These are phyloP conservation scores for Phymorhynchus buccinoides DNA, from an alignment of 1,140 invertebrate species.

Conservation along the genomic window DNA sequence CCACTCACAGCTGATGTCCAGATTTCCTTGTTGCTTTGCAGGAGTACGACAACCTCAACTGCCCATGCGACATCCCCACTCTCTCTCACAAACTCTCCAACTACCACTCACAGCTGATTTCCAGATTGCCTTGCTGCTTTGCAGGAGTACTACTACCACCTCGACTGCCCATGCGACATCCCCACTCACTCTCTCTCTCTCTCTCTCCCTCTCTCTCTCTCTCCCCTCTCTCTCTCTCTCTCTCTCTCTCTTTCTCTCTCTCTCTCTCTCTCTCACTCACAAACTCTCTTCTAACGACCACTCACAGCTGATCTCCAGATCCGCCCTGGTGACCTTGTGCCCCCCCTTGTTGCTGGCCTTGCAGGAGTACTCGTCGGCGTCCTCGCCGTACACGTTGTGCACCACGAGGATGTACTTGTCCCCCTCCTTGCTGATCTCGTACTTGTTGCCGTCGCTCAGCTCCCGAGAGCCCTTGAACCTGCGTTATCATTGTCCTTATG, in stretches of 20 bases:
- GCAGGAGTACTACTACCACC: constrained; percentile 94
- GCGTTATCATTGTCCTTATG: no score
- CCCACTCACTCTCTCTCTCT: no score
- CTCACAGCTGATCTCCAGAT: constrained; percentile 96
- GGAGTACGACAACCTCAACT: no score
- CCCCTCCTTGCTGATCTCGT: constrained; percentile 92
- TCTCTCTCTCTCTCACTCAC: no score
- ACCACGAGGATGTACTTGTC: constrained; percentile 88
- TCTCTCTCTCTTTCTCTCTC: no score
- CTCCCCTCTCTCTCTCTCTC: no score
- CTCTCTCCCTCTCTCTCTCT: no score
- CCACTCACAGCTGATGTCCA: constrained; percentile 93
- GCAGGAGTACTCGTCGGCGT: constrained; percentile 98
- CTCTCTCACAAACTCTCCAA: no score
- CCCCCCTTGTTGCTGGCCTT: constrained; percentile 94
- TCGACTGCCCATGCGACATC: no score
- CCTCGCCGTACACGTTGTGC: constrained; percentile 94
- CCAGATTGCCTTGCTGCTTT: constrained; percentile 93
- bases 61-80: no score
- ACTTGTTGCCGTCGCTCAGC: constrained; percentile 89
- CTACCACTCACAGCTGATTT: constrained; percentile 90
- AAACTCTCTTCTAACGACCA: neutral
- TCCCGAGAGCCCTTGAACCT: constrained; percentile 90
- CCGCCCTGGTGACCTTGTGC: constrained; percentile 92
- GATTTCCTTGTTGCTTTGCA: constrained; percentile 94